Evolutionary conservation across 1,140 invertebrate species (phyloP).

Genomic region (Formica selysi): DNA sequence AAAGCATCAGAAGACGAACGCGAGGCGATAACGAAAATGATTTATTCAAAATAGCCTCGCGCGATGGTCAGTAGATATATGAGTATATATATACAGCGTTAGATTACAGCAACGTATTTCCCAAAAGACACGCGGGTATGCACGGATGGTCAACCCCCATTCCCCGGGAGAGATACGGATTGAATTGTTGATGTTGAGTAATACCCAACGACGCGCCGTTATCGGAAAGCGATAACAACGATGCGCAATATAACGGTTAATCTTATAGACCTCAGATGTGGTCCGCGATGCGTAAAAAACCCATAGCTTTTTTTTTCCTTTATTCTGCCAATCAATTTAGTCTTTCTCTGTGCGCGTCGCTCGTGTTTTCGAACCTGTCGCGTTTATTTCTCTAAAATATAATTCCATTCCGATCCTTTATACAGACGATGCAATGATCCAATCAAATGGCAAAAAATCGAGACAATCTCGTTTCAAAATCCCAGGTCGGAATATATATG

Average conservation of each 20-base stretch:
- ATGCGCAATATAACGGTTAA: constrained; percentile 18
- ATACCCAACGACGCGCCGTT: constrained; percentile 63
- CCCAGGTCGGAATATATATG: not conserved
- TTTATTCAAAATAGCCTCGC: constrained; percentile 31
- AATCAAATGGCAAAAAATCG: not conserved
- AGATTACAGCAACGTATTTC: constrained; percentile 69
- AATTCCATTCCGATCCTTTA: not conserved
- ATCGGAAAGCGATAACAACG: constrained; percentile 67
- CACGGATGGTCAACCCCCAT: not conserved
- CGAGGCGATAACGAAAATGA: constrained; percentile 36
- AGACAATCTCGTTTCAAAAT: not conserved
- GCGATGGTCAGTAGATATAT: not conserved
- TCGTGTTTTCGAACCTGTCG: too few relatives aligned
- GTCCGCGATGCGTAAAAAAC: not conserved
- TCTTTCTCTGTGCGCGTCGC: not conserved
- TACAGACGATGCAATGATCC: not conserved
- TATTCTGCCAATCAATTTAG: constrained; percentile 22
- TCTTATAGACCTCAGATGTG: constrained; percentile 47
- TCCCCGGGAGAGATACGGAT: constrained; percentile 76
- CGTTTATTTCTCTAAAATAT: constrained; percentile 16
- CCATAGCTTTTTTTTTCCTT: not conserved
- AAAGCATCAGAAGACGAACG: not conserved
- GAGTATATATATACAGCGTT: not conserved
- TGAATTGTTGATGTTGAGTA: constrained; percentile 78
- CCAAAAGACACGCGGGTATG: constrained; percentile 36